A percentile compares a stretch with the other conserved stretches of the same genome.
These are phyloP conservation scores for Euspilapteryx auroguttella DNA, from an alignment of 2,888 invertebrate species.

Conservation along the genomic window DNA sequence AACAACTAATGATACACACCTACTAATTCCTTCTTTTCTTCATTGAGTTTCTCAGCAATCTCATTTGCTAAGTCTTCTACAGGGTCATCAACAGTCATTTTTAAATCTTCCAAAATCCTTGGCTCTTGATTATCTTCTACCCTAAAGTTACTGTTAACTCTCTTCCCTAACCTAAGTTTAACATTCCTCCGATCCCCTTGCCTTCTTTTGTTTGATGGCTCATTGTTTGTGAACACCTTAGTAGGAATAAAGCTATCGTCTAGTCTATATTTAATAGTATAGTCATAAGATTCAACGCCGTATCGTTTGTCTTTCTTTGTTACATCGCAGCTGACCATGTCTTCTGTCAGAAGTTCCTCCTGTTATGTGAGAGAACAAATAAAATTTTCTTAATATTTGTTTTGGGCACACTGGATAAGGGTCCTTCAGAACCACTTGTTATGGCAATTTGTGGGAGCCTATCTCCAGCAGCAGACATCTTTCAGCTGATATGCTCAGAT, in stretches of 20 bases:
- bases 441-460: too few relatives aligned
- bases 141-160: slow-evolving; percentile 36
- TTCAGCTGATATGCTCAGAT: too few relatives aligned
- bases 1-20: slow-evolving; percentile 61
- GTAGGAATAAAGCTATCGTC: slow-evolving; percentile 48
- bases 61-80: slow-evolving; percentile 68
- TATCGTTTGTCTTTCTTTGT: slow-evolving; percentile 65
- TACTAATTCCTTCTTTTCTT: slow-evolving; percentile 73
- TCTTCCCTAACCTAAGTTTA: slow-evolving; percentile 58
- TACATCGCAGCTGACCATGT: slow-evolving; percentile 78
- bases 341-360: slow-evolving; percentile 79
- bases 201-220: slow-evolving; percentile 58
- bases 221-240: slow-evolving; percentile 29
- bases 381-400: too few relatives aligned
- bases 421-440: too few relatives aligned
- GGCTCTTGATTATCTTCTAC: slow-evolving; percentile 55
- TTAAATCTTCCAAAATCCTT: slow-evolving; percentile 62
- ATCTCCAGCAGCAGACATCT: too few relatives aligned
- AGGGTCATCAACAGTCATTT: slow-evolving; percentile 44
- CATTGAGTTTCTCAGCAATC: slow-evolving; percentile 72
- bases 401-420: too few relatives aligned
- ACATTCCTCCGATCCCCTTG: slow-evolving; percentile 60
- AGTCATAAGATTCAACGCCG: slow-evolving; percentile 80
- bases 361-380: too few relatives aligned
- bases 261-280: slow-evolving; percentile 65